Evolutionary conservation across 2,888 invertebrate genomes (phyloP).

Genomic region (Anaspis maculata): DNA sequence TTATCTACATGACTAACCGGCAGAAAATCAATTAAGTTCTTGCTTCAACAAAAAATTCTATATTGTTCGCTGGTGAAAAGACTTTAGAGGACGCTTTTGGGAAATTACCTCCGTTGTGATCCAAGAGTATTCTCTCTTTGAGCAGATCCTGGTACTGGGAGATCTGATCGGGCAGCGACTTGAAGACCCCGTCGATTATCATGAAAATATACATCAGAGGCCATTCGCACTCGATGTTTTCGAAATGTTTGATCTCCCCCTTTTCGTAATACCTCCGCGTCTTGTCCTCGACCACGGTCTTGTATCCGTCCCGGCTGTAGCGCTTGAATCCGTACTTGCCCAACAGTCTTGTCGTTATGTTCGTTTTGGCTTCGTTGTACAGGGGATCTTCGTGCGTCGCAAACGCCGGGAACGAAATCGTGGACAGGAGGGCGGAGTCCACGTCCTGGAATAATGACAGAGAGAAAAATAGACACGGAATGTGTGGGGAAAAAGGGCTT

Average conservation of each 20-base stretch:
- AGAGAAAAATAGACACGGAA: too few relatives aligned
- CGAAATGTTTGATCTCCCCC: constrained; percentile 92
- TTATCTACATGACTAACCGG: too few relatives aligned
- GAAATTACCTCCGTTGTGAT: constrained; percentile 71
- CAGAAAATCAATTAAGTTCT: too few relatives aligned
- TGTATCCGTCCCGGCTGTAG: constrained; percentile 90
- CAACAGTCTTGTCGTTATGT: constrained; percentile 71
- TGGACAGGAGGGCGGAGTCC: constrained; percentile 84
- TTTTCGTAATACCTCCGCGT: constrained; percentile 72
- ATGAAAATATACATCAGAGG: constrained; percentile 92
- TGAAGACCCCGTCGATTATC: constrained; percentile 93
- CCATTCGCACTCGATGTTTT: constrained; percentile 96
- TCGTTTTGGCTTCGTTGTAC: constrained; percentile 79
- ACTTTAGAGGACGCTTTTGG: constrained; percentile 12
- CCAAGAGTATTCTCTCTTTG: constrained; percentile 71
- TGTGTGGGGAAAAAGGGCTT: too few relatives aligned
- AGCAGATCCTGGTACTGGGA: constrained; percentile 83
- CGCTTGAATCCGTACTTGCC: constrained; percentile 91
- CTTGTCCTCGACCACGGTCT: constrained; percentile 77
- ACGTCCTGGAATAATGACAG: constrained; percentile 77
- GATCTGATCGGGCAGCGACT: constrained; percentile 80
- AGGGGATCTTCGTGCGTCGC: constrained; percentile 91
- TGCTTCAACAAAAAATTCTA: constrained; percentile 3
- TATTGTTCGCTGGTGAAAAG: constrained; percentile 1
- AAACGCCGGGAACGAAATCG: constrained; percentile 96